Percentiles rank a stretch among this genome's conserved stretches.
Evolutionary conservation across 2,797 vertebrate species (phyloP).

Genomic region (Caiman crocodilus): DNA sequence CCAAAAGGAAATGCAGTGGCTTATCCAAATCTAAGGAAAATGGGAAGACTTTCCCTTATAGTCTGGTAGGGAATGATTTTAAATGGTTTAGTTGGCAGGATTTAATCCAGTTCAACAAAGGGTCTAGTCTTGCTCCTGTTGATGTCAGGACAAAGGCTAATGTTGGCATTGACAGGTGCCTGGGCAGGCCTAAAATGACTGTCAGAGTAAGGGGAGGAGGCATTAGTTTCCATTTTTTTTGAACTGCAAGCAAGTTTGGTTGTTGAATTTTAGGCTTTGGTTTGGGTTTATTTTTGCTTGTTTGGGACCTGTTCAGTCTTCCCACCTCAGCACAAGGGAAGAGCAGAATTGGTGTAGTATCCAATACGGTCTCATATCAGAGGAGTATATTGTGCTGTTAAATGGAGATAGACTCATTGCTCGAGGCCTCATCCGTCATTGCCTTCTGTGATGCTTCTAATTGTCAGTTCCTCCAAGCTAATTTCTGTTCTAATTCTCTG

Average conservation of each 20-base stretch:
- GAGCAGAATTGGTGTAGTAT: neutral
- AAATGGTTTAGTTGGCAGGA: neutral
- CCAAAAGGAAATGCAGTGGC: neutral
- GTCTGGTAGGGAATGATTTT: neutral
- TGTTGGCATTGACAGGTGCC: neutral
- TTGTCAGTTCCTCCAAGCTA: neutral
- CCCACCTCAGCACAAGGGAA: neutral
- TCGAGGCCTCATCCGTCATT: neutral
- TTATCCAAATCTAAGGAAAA: rapidly evolving
- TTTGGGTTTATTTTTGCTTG: neutral
- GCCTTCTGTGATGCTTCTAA: neutral
- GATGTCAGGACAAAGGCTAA: rapidly evolving
- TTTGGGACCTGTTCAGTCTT: neutral
- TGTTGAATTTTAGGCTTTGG: neutral
- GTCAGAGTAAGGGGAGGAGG: neutral
- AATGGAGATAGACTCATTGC: neutral
- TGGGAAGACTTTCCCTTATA: too few species aligned
- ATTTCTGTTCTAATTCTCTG: neutral
- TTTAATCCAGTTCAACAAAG: neutral
- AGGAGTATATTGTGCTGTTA: neutral
- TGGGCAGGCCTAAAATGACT: neutral
- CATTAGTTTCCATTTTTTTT: neutral
- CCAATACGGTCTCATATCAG: neutral
- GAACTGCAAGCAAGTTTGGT: neutral
- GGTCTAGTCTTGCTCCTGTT: neutral